Base-by-base conservation (phyloP, 2,113 vertebrate species). In the Equus przewalskii region DNA sequence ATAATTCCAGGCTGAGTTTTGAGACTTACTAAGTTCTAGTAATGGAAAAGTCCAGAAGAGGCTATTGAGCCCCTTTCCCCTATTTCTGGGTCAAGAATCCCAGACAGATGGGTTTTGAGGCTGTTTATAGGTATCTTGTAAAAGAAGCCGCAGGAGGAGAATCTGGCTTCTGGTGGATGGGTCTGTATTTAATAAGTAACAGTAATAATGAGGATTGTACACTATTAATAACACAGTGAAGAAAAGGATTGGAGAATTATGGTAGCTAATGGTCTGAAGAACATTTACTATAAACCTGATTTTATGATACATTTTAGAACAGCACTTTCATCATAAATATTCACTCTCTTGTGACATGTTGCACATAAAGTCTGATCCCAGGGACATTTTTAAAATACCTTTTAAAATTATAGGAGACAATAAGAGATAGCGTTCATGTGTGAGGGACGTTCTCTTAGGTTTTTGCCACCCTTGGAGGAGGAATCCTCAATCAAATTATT, bases 251-350 rank as follows among this genome's bases (percentile, higher is more conserved):
- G 65, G 91, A 92, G 83, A 96, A 95, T 97, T 97, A 97, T 91
- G 72, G 92, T 96, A 96, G 95, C 94, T 97, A 97, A 97, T 96
- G 97, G 67, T 96, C 92, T 98, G 97, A 97, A 92, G 97, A 98
- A 87, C 97, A 97, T 96, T 97, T 97, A 91, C 95, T 93, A 88
- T 96, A 96, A 97, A 96, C 83, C 72, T 83, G 95, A 91, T 97
- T 98, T 98, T 98, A 98, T 98, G 97, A 97, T 92, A 97, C 97
- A 94, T 98, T 97, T 97, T 97, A 96, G 92, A 95, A 97, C 88
- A 97, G 92, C 81, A 87, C 65, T 93, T 95, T 75, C 72, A 85
- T 97, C 92, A 95, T 97, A 97, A 98, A 89, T 98, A 98, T 96
- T 97, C 95, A 95, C 92, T 97, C 83, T 98, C 49, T 96, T 1